Conservation (phyloP, 2,797 vertebrate species). For the Sphenopsis melanotis region DNA sequence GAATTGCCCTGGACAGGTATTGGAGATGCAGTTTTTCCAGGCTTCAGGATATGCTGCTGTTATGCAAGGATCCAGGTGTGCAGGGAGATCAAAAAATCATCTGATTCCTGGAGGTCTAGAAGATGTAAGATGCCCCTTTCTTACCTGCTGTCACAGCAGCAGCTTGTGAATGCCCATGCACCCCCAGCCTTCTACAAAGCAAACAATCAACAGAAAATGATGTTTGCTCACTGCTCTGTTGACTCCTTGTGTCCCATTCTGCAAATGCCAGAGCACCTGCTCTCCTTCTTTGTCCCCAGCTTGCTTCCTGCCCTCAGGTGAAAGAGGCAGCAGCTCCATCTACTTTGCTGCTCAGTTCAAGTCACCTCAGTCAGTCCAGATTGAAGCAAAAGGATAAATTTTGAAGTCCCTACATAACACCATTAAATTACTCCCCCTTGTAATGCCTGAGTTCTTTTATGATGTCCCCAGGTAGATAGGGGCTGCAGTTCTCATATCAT, state of each 20-base stretch:
- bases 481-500: neutral
- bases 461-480: neutral
- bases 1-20: neutral
- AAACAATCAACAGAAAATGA: neutral
- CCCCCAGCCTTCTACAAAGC: neutral
- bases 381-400: neutral
- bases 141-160: neutral
- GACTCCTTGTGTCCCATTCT: neutral
- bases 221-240: neutral
- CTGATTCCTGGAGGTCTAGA: neutral
- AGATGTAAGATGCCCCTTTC: neutral
- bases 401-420: neutral
- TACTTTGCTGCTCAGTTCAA: neutral
- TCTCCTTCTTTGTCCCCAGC: neutral
- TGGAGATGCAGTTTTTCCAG: neutral
- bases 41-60: neutral
- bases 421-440: neutral
- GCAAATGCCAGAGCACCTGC: neutral
- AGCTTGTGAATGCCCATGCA: neutral
- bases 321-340: neutral
- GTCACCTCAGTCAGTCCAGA: neutral
- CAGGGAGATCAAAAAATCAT: neutral
- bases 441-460: neutral
- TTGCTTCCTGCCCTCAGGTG: neutral
- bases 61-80: neutral